A percentile compares a stretch with the other conserved stretches of the same genome.
Conservation (phyloP, 2,888 invertebrate genomes). For the Cacoxenus indagator region DNA sequence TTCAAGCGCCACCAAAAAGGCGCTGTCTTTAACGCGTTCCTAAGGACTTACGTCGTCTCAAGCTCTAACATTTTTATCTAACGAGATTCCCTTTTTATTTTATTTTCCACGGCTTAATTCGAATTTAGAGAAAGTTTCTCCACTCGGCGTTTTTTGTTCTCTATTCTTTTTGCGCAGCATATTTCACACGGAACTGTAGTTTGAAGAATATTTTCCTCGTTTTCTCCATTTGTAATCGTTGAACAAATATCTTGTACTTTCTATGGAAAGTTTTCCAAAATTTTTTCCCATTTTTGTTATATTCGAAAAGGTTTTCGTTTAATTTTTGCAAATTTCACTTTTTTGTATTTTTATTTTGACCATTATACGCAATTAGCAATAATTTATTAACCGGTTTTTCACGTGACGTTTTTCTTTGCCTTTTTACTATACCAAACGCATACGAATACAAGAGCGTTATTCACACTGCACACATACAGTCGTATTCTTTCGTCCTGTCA, state of each 20-base stretch:
- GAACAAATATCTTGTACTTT: background rate
- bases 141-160: background rate
- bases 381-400: constrained; percentile 68
- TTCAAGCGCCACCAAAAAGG: background rate
- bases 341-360: constrained; percentile 37
- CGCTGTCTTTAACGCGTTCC: too few species aligned
- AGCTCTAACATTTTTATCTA: too few species aligned
- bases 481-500: constrained; percentile 6
- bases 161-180: constrained; percentile 55
- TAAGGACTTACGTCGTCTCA: too few species aligned
- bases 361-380: constrained; percentile 56
- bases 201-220: constrained; percentile 41
- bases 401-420: constrained; percentile 54
- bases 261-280: constrained; percentile 22
- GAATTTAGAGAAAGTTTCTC: background rate
- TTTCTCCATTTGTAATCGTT: constrained; percentile 27
- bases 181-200: constrained; percentile 37
- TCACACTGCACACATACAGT: background rate
- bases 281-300: constrained; percentile 14
- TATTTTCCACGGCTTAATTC: background rate
- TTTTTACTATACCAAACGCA: constrained; percentile 65
- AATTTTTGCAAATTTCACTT: constrained; percentile 29
- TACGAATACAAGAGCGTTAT: constrained; percentile 23
- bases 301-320: constrained; percentile 17
- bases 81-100: too few species aligned